These are phyloP conservation scores for Platyrinchus mystaceus DNA, from an alignment of 2,797 vertebrate species.

Conservation along the genomic window DNA sequence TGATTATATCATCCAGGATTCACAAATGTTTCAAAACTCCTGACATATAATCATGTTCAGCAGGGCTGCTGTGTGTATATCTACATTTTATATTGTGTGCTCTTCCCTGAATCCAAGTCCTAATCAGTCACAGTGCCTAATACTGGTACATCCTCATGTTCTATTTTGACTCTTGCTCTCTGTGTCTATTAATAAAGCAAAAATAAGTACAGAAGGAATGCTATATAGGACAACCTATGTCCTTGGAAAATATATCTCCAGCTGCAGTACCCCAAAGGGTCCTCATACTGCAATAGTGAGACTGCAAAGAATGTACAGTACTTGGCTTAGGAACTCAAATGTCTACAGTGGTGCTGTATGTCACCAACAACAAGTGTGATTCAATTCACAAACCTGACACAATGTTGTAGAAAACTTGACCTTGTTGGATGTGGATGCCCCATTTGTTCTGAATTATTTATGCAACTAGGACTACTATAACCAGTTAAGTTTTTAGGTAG, in stretches of 20 bases:
- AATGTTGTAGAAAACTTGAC: fast-evolving
- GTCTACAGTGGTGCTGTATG: background rate
- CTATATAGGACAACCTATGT: background rate
- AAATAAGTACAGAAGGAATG: background rate
- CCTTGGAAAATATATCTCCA: background rate
- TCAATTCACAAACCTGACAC: background rate
- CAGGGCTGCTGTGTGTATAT: no score
- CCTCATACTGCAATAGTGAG: background rate
- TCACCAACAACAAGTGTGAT: background rate
- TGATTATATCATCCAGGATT: background rate
- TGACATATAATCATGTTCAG: background rate
- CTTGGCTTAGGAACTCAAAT: background rate
- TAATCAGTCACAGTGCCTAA: background rate
- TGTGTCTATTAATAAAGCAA: background rate
- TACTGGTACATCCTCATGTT: background rate
- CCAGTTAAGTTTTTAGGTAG: background rate
- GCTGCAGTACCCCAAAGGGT: background rate
- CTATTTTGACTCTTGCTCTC: background rate
- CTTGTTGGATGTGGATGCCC: background rate
- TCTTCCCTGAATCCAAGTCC: background rate
- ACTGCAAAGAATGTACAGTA: background rate
- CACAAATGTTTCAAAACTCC: background rate
- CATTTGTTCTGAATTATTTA: background rate
- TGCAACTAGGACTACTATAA: background rate
- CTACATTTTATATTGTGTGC: background rate